A percentile compares a stretch with the other conserved stretches of the same genome.
Conservation (phyloP, 2,797 vertebrate species). For the Peromyscus eremicus region DNA sequence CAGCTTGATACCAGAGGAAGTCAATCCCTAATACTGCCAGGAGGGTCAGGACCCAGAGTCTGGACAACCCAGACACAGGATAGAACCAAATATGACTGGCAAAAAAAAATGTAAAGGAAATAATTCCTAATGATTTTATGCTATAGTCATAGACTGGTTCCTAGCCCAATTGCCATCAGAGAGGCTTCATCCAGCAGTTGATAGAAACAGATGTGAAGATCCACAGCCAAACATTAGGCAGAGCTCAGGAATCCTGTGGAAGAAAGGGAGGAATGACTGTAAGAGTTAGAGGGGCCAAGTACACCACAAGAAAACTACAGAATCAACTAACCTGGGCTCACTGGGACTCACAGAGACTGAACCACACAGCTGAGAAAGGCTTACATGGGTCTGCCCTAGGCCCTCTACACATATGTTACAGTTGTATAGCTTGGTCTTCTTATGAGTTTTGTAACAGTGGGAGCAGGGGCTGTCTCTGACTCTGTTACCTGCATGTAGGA, state of each 20-base stretch:
- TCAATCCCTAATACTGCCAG: not conserved
- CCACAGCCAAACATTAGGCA: not conserved
- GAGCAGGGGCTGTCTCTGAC: not conserved
- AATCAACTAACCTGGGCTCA: not conserved
- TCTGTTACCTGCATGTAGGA: not conserved
- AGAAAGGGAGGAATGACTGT: not conserved
- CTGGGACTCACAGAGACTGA: not conserved
- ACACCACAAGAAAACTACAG: too few relatives aligned
- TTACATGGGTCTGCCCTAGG: not conserved
- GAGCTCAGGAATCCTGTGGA: not conserved
- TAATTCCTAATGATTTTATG: not conserved
- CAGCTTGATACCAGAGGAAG: too few relatives aligned
- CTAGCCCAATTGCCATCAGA: not conserved
- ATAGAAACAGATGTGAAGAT: not conserved
- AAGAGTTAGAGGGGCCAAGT: too few relatives aligned
- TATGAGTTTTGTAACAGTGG: not conserved
- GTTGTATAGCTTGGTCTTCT: not conserved
- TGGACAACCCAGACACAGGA: not conserved
- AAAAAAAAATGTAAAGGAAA: not conserved
- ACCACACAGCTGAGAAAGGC: not conserved
- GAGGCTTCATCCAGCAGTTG: not conserved
- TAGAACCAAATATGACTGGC: not conserved
- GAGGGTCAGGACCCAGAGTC: not conserved
- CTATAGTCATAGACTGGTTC: not conserved
- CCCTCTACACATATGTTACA: not conserved